Evolutionary conservation across 2,797 vertebrate genomes (phyloP), one percentile per base, ranked within the genome.

Genomic region (Microctenopoma lineatum): DNA sequence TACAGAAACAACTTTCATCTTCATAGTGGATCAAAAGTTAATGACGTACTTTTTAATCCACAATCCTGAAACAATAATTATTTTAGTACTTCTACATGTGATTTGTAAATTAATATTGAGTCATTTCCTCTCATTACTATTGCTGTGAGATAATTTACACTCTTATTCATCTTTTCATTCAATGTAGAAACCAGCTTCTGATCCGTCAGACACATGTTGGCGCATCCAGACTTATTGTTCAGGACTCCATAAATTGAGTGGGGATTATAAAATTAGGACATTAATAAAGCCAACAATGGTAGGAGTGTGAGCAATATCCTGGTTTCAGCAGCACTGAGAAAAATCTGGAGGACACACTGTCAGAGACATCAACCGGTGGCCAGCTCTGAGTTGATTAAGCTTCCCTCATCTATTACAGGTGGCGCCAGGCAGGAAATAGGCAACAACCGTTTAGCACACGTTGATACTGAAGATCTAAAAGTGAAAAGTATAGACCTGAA

Each of bases 381-480:
- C 26, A n/a, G 18, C 29, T 61, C 25, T 36, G 13, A 56, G 2
- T 11, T 15, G 47, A 36, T 64, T 52, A 14, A 50, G 45, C 45
- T 70, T 61, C 4, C 53, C 27, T 44, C 26, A 66, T 66, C 26
- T 27, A 47, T 52, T 32, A 32, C 29, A 32, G 7, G 7, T 32
- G 4, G 5, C 7, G 29, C 5, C 7, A 32, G 29, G 29, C 5
- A 32, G 5, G 29, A 32, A 32, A 7, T 7, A 32, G 29, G 29
- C 29, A 32, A 32, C 29, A 32, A 32, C 32, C 45, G 21, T 46
- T 67, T 45, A 39, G 3, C 36, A 10, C 32, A 45, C 25, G 32
- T 15, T 42, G 16, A 59, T 53, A 25, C 29, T 60, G 27, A 12
- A 21, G 50, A 16, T 66, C n/a, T 16, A 26, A 21, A 74, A 32